phyloP scores from a whole-genome alignment of 2,113 vertebrate genomes.

The Cyprinodon brontotheroides region DNA sequence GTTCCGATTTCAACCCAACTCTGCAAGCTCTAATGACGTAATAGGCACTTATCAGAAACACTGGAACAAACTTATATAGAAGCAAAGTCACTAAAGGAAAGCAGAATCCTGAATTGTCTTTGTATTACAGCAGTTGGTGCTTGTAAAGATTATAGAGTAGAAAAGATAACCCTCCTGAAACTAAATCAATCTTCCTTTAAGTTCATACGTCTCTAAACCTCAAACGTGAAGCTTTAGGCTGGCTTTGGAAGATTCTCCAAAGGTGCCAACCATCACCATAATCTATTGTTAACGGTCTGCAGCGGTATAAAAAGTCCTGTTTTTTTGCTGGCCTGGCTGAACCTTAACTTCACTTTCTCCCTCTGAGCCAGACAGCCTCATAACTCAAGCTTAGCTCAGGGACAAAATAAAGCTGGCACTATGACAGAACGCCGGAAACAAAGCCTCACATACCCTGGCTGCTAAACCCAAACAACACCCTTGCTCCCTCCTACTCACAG shows the following conservation, averaged over 20 bases:
- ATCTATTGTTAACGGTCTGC: constrained; percentile 43
- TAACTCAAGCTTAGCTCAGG: constrained; percentile 54
- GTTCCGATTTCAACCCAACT: too few relatives aligned
- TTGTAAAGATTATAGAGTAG: not conserved
- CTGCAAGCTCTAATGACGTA: too few relatives aligned
- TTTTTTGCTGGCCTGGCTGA: constrained; percentile 18
- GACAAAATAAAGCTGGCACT: constrained; percentile 59
- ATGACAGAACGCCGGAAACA: constrained; percentile 58
- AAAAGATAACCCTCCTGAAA: not conserved
- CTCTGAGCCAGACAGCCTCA: constrained; percentile 49
- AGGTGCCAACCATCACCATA: constrained; percentile 49
- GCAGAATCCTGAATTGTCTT: not conserved
- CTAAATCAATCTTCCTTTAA: not conserved
- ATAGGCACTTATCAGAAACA: too few relatives aligned
- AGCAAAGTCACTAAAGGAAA: too few relatives aligned
- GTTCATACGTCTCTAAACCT: not conserved
- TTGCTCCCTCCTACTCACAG: constrained; percentile 42
- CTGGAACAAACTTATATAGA: not conserved
- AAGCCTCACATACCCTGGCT: constrained; percentile 48
- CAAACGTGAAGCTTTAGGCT: constrained; percentile 1
- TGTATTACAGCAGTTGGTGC: not conserved
- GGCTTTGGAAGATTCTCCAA: constrained; percentile 6
- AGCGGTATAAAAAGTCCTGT: constrained; percentile 13
- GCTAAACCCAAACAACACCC: constrained; percentile 54
- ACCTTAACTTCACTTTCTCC: constrained; percentile 28